phyloP scores from a whole-genome alignment of 2,888 invertebrate genomes.

The Pseudeuparius sepicola region DNA sequence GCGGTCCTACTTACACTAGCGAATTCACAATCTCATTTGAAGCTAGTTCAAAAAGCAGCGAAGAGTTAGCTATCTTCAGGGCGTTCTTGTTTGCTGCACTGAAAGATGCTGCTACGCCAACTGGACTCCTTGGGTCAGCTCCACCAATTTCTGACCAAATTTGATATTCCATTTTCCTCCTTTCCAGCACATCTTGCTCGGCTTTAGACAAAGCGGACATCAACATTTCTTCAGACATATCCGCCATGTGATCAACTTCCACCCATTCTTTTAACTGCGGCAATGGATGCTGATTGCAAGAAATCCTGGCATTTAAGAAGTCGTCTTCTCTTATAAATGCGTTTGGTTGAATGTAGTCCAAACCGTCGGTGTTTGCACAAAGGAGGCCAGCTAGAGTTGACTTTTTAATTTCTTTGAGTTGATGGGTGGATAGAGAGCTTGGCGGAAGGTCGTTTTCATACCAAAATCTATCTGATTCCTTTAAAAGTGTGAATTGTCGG shows the following conservation, averaged over 20 bases:
- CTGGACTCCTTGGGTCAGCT: constrained; percentile 76
- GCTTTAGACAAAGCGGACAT: constrained; percentile 69
- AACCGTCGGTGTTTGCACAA: constrained; percentile 62
- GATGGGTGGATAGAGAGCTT: constrained; percentile 66
- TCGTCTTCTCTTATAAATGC: constrained; percentile 79
- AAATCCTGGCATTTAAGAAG: constrained; percentile 67
- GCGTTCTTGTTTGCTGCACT: constrained; percentile 83
- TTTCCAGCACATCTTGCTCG: constrained; percentile 61
- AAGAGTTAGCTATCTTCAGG: constrained; percentile 72
- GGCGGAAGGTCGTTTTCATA: constrained; percentile 91
- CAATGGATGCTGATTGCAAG: constrained; percentile 60
- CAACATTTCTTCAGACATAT: constrained; percentile 60
- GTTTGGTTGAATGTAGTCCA: constrained; percentile 70
- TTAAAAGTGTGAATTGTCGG: constrained; percentile 69
- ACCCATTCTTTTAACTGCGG: constrained; percentile 64
- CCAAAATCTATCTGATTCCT: constrained; percentile 89
- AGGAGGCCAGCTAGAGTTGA: constrained; percentile 69
- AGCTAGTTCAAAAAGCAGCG: constrained; percentile 75
- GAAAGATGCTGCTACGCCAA: constrained; percentile 82
- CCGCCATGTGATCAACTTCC: constrained; percentile 54
- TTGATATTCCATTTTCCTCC: constrained; percentile 72
- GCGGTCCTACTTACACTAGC: constrained; percentile 37
- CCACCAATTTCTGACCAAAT: constrained; percentile 69
- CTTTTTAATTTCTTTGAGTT: constrained; percentile 71
- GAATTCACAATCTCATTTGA: constrained; percentile 77